These are phyloP conservation scores for Sitobion miscanthi DNA, from an alignment of 1,140 invertebrate genomes.

Conservation along the genomic window DNA sequence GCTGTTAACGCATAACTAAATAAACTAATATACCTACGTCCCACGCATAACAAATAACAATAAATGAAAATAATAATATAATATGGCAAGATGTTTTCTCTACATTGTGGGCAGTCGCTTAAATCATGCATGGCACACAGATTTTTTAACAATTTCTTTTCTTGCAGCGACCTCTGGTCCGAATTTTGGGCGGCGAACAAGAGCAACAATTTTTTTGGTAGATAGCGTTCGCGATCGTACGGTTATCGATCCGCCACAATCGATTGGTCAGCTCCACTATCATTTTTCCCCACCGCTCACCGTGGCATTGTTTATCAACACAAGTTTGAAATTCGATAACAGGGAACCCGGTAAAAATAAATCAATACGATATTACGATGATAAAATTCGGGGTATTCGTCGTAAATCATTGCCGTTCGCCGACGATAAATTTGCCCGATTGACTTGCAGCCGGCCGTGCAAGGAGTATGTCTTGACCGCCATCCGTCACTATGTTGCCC, in stretches of 20 bases:
- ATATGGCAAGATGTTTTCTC: too few species aligned
- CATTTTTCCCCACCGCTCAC: neutral
- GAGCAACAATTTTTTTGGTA: neutral
- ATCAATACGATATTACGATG: slow-evolving; percentile 28
- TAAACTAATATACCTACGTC: too few species aligned
- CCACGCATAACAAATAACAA: too few species aligned
- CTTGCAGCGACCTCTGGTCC: neutral
- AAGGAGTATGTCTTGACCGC: neutral
- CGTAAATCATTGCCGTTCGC: neutral
- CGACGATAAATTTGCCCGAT: neutral
- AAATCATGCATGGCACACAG: too few species aligned
- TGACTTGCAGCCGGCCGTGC: neutral
- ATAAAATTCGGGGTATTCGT: too few species aligned
- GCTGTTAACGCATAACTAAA: too few species aligned
- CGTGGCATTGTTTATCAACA: slow-evolving; percentile 49
- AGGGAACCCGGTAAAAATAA: slow-evolving; percentile 54
- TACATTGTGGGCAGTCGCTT: too few species aligned
- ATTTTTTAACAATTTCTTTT: too few species aligned
- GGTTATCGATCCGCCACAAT: neutral
- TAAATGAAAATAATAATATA: too few species aligned
- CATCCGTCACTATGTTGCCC: slow-evolving; percentile 27
- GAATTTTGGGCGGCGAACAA: neutral
- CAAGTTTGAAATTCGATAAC: slow-evolving; percentile 52
- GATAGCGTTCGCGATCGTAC: neutral
- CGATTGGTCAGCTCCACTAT: slow-evolving; percentile 42